Base-by-base conservation (phyloP, 2,888 invertebrate genomes). In the Pseudanteris insignis region DNA sequence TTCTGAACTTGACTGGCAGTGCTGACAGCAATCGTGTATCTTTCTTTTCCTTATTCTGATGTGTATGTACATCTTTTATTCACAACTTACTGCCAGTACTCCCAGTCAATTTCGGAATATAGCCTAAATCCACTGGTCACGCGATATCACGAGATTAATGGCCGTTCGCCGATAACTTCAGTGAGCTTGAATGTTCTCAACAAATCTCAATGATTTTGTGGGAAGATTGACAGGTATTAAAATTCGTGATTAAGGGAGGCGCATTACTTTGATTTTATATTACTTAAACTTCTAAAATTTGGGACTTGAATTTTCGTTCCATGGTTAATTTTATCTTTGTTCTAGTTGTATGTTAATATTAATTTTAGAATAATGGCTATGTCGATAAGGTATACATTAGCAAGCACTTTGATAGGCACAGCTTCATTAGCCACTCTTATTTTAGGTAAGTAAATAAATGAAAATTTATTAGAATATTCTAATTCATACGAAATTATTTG, bases 361-460 rank as follows among this genome's bases (percentile, higher is more conserved):
- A 54, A 44, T 24, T 40, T 21, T 37, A 43, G 15, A 34, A 25
- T 29, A 14, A 53, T 61, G 53, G 61, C 54, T 10, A 37, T 25
- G 14, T 14, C 41, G 7, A 2, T 54, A 38, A 61, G 54, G 65
- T 76, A 76, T 60, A 73, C 80, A 44, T 69, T 83, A 64, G 79
- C 80, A 33, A 69, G 71, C 41, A 80, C 80, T 30, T 82, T 83
- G 65, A 69, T 71, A 32, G 74, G 73, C 44, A 75, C 77, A 38
- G 69, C 80, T 10, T 68, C 79, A 10, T 63, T 74, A 18, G 73
- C 76, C 14, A 77, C 77, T 50, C 71, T 76, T 51, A 70, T 82
- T 63, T 68, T 82, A 67, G 77, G 82, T 81, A 74, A 10, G 12
- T 30, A 2, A 2, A 26, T 11, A 11, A 10, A 10, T 9, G 4